These are phyloP conservation scores for Monochamus saltuarius DNA, from an alignment of 1,140 invertebrate genomes.

Conservation along the genomic window DNA sequence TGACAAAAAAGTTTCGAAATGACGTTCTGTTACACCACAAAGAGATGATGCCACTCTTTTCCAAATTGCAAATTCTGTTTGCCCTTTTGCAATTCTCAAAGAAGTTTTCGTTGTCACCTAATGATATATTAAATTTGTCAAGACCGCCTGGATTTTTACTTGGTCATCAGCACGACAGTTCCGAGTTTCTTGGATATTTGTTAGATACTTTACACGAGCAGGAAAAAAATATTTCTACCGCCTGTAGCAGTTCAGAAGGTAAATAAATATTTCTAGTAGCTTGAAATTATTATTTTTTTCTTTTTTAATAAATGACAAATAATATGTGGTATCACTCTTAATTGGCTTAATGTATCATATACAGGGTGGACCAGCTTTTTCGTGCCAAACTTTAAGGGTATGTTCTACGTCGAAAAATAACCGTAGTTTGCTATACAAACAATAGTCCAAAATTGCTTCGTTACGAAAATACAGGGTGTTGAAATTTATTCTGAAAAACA, in stretches of 20 bases:
- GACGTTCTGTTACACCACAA: constrained; percentile 58
- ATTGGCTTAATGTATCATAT: too few relatives aligned
- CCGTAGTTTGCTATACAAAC: too few relatives aligned
- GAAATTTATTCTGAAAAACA: too few relatives aligned
- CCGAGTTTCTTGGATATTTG: constrained; percentile 80
- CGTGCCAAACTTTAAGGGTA: too few relatives aligned
- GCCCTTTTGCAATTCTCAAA: constrained; percentile 71
- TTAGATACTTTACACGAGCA: constrained; percentile 72
- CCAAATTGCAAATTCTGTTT: constrained; percentile 73
- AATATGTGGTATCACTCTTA: too few relatives aligned
- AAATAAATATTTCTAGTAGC: not conserved
- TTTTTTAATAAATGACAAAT: too few relatives aligned
- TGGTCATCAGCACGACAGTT: constrained; percentile 83
- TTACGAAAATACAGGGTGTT: too few relatives aligned
- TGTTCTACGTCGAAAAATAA: too few relatives aligned
- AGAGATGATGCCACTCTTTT: constrained; percentile 58
- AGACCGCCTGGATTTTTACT: constrained; percentile 73
- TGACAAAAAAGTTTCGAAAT: constrained; percentile 72
- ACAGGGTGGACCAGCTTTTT: too few relatives aligned
- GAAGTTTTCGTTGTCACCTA: constrained; percentile 65
- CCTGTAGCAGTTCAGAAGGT: constrained; percentile 15
- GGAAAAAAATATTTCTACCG: constrained; percentile 48
- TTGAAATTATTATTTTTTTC: not conserved
- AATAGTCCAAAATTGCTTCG: too few relatives aligned
- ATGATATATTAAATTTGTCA: constrained; percentile 65